Conservation (phyloP, 1,140 invertebrate genomes). For the Zaprionus nigranus region DNA sequence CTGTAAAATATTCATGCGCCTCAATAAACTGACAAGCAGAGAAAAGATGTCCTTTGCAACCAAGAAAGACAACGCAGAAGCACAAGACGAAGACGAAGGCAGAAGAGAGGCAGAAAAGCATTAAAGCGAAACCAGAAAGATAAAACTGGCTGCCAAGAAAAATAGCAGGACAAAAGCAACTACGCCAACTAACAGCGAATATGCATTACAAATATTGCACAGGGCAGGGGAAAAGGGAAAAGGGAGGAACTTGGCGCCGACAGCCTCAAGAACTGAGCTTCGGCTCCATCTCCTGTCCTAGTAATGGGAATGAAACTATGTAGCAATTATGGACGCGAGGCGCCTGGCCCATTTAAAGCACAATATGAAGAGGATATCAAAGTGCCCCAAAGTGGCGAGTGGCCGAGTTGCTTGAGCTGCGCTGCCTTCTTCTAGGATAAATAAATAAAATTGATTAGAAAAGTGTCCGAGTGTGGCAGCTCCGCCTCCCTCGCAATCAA, state of each 20-base stretch:
- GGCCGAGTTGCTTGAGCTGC: conserved; percentile 2
- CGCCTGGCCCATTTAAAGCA: conserved; percentile 53
- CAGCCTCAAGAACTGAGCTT: not conserved
- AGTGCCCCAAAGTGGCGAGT: conserved; percentile 22
- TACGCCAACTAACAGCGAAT: conserved; percentile 63
- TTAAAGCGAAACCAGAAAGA: conserved; percentile 49
- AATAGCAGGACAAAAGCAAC: conserved; percentile 42
- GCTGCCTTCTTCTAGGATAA: conserved; percentile 22
- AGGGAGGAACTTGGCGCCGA: not conserved
- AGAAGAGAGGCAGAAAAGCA: conserved; percentile 30
- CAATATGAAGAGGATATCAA: conserved; percentile 26
- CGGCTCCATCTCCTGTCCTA: not conserved
- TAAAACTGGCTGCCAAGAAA: conserved; percentile 32
- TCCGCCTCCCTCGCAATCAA: conserved; percentile 21
- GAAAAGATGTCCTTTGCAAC: conserved; percentile 71
- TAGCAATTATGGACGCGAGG: conserved; percentile 61
- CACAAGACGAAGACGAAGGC: not conserved
- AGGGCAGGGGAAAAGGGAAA: not conserved
- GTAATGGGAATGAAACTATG: conserved; percentile 43
- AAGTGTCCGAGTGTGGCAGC: conserved; percentile 29
- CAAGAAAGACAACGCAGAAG: not conserved
- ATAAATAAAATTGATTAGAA: conserved; percentile 77
- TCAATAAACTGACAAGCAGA: conserved; percentile 73
- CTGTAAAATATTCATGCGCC: conserved; percentile 78
- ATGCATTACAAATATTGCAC: conserved; percentile 76